These are phyloP conservation scores for Nesometra sesokonis DNA, from an alignment of 35 echinoderm and acorn worm species.

Conservation along the genomic window DNA sequence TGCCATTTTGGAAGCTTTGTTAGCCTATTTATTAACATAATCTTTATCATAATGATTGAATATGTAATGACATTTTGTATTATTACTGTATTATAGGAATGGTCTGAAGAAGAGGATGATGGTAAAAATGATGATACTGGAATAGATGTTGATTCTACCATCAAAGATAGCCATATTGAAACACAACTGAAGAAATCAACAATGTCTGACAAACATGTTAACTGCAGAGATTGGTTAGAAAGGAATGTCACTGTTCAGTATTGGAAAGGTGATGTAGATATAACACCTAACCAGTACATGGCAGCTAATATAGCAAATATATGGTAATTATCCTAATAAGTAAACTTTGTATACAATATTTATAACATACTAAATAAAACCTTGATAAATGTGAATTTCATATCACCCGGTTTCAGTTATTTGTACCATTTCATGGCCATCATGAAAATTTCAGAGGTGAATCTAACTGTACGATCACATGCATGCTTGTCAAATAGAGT, in stretches of 20 bases:
- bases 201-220: background rate
- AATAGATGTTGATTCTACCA: background rate
- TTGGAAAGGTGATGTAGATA: conserved; percentile 42
- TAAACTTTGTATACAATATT: no score
- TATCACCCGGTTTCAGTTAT: no score
- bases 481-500: no score
- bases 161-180: background rate
- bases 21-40: no score
- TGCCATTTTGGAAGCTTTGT: no score
- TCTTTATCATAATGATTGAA: background rate
- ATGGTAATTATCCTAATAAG: no score
- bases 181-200: background rate
- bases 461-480: no score
- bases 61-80: background rate
- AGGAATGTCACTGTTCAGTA: conserved; percentile 52
- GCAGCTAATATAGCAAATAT: conserved; percentile 11
- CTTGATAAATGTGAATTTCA: no score
- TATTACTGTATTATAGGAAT: conserved; percentile 32
- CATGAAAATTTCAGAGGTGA: no score
- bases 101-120: conserved; percentile 49
- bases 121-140: conserved; percentile 2
- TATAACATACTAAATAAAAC: no score
- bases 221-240: conserved; percentile 17
- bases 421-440: no score
- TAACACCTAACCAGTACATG: conserved; percentile 9